These are phyloP conservation scores for Hoplodrina blanda DNA, from an alignment of 2,888 invertebrate species.

Conservation along the genomic window DNA sequence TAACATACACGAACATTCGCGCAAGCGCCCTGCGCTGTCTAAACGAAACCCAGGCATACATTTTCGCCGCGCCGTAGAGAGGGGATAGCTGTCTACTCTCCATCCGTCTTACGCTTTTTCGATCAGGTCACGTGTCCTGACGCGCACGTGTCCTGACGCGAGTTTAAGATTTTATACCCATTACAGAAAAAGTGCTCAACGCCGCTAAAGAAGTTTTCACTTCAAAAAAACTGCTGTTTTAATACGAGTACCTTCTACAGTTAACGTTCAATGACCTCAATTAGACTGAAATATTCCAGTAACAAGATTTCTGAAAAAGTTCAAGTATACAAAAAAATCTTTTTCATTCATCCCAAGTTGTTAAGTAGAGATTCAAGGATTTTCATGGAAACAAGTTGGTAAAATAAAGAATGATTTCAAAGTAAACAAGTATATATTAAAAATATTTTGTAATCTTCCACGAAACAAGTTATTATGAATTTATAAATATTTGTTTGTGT, in stretches of 20 bases:
- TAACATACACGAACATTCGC: no score
- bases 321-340: slow-evolving; percentile 1
- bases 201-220: no score
- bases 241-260: not conserved
- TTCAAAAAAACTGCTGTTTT: no score
- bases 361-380: not conserved
- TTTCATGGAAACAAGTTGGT: not conserved
- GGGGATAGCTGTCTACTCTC: no score
- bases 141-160: no score
- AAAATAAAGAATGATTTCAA: not conserved
- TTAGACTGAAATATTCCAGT: not conserved
- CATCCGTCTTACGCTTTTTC: no score
- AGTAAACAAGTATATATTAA: not conserved
- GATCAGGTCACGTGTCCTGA: no score
- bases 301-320: not conserved
- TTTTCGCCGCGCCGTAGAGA: no score
- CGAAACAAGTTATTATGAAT: slow-evolving; percentile 9
- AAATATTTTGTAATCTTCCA: slow-evolving; percentile 9
- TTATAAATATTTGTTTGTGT: slow-evolving; percentile 21
- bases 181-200: no score
- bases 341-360: not conserved
- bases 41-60: no score
- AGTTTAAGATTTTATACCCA: no score
- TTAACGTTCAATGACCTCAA: not conserved
- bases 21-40: no score